These are phyloP conservation scores for Listrodromus nycthemerus DNA, from an alignment of 2,888 invertebrate genomes.

Conservation along the genomic window DNA sequence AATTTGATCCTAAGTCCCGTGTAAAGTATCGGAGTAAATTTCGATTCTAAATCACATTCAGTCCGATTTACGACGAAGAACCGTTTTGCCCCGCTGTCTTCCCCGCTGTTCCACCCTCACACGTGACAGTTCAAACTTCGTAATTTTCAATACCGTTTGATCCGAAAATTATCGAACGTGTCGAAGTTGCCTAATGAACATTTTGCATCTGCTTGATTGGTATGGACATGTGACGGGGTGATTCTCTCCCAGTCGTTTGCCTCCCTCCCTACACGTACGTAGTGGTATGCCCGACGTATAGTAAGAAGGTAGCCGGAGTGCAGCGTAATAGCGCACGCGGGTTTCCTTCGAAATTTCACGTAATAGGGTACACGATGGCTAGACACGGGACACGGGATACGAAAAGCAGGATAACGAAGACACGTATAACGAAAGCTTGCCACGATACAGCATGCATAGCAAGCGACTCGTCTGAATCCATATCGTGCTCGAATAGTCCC, in stretches of 20 bases:
- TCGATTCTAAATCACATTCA: too few species aligned
- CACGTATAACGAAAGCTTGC: slow-evolving; percentile 80
- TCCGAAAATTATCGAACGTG: neutral
- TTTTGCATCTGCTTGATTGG: slow-evolving; percentile 8
- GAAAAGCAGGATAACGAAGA: slow-evolving; percentile 79
- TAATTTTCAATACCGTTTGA: neutral
- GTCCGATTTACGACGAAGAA: neutral
- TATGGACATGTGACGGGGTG: slow-evolving; percentile 5
- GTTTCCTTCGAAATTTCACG: slow-evolving; percentile 74
- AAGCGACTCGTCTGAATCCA: slow-evolving; percentile 76
- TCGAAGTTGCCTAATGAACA: neutral
- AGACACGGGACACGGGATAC: slow-evolving; percentile 71
- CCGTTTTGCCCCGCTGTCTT: neutral
- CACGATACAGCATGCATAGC: slow-evolving; percentile 81
- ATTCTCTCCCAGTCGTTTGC: neutral
- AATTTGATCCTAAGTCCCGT: too few species aligned
- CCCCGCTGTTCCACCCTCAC: neutral
- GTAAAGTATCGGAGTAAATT: too few species aligned
- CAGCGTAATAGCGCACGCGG: slow-evolving; percentile 47
- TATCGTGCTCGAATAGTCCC: slow-evolving; percentile 74
- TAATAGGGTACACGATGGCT: slow-evolving; percentile 70
- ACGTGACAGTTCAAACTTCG: neutral
- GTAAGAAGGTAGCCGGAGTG: slow-evolving; percentile 20
- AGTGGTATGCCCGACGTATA: slow-evolving; percentile 18
- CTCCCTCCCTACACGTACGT: slow-evolving; percentile 2